Conservation (phyloP, 2,888 invertebrate genomes). For the Esperia sulphurella region DNA sequence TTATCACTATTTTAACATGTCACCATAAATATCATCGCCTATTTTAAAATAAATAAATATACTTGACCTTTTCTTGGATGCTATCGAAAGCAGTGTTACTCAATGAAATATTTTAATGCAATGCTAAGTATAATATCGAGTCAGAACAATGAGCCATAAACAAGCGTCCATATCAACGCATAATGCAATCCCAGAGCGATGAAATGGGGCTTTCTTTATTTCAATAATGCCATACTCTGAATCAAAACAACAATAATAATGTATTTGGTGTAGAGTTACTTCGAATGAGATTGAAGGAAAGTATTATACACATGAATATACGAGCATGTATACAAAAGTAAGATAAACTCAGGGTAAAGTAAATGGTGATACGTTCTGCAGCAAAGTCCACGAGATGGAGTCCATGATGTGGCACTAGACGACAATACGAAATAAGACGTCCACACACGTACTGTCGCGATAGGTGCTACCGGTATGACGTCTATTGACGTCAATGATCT, state of each 20-base stretch:
- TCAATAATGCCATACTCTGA: slow-evolving; percentile 39
- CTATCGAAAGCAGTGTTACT: slow-evolving; percentile 45
- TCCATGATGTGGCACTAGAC: no score
- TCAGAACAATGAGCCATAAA: slow-evolving; percentile 73
- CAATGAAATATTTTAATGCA: slow-evolving; percentile 59
- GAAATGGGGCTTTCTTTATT: slow-evolving; percentile 57
- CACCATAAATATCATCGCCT: slow-evolving; percentile 26
- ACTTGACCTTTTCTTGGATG: slow-evolving; percentile 49
- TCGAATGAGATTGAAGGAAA: neutral
- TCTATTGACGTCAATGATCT: no score
- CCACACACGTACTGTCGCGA: no score
- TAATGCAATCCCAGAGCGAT: slow-evolving; percentile 51
- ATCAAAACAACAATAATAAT: slow-evolving; percentile 14
- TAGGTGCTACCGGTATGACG: no score
- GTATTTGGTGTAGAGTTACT: slow-evolving; percentile 24
- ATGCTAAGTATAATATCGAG: slow-evolving; percentile 55
- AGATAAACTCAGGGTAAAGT: no score
- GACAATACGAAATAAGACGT: no score
- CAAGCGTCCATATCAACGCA: slow-evolving; percentile 62
- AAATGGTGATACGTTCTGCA: no score
- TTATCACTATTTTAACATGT: neutral
- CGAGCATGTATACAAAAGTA: neutral
- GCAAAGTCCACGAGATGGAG: no score
- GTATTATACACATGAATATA: neutral
- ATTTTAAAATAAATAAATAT: slow-evolving; percentile 32